Evolutionary conservation across 2,113 vertebrate genomes (phyloP).

Genomic region (Chaetura pelagica): DNA sequence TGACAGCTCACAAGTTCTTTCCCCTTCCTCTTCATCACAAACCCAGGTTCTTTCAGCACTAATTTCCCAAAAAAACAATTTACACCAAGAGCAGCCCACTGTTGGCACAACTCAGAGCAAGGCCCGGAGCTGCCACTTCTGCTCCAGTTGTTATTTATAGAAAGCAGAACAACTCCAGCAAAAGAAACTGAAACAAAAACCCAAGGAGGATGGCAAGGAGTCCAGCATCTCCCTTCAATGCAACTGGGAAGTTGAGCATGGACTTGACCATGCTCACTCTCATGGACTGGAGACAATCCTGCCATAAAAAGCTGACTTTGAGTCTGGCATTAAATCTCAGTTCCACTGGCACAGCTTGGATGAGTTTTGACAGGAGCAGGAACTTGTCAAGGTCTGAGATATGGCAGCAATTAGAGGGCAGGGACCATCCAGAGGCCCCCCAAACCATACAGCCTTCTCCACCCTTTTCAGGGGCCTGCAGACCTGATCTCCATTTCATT

Average conservation of each 20-base stretch:
- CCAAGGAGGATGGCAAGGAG: rapidly evolving
- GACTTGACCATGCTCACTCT: background rate
- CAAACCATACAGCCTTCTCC: background rate
- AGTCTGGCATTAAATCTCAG: background rate
- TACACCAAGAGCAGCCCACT: background rate
- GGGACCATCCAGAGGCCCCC: background rate
- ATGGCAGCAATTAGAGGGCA: background rate
- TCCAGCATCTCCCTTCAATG: background rate
- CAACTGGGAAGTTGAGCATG: background rate
- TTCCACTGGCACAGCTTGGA: background rate
- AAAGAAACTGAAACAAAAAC: conserved; percentile 32
- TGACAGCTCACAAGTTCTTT: background rate
- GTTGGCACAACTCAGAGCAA: background rate
- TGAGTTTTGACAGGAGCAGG: background rate
- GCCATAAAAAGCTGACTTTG: background rate
- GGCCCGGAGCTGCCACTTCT: background rate
- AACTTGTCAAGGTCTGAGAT: background rate
- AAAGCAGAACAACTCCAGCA: conserved; percentile 32
- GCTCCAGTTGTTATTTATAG: background rate
- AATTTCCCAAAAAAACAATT: background rate
- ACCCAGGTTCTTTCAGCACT: background rate
- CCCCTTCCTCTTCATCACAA: background rate
- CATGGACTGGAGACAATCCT: background rate
- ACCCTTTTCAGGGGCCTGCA: background rate
- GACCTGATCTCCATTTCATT: background rate